These are phyloP conservation scores for Ostrea edulis DNA, from an alignment of 1,140 invertebrate genomes.

Conservation along the genomic window DNA sequence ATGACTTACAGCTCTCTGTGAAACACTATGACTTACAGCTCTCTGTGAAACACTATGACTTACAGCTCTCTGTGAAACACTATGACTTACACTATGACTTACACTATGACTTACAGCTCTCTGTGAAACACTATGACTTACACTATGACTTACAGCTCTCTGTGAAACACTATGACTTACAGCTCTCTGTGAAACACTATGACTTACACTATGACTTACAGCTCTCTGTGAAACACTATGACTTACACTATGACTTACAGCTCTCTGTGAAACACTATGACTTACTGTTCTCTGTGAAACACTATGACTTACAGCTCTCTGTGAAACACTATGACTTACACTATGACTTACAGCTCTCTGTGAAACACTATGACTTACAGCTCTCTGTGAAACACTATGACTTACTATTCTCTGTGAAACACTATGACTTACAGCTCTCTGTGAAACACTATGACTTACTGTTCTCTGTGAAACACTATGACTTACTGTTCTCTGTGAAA, in stretches of 20 bases:
- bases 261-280: neutral
- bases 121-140: neutral
- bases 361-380: neutral
- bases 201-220: too few relatives aligned
- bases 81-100: too few relatives aligned
- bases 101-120: too few relatives aligned
- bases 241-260: too few relatives aligned
- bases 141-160: too few relatives aligned
- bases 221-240: neutral
- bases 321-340: neutral
- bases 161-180: neutral
- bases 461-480: neutral
- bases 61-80: neutral
- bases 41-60: neutral
- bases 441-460: neutral
- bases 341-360: too few relatives aligned
- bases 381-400: neutral
- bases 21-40: neutral
- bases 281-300: neutral
- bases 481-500: neutral
- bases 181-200: neutral
- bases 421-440: neutral
- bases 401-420: neutral
- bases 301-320: neutral
- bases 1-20: neutral